Evolutionary conservation across 1,140 invertebrate genomes (phyloP).

Genomic region (Trachymyrmex cornetzi): DNA sequence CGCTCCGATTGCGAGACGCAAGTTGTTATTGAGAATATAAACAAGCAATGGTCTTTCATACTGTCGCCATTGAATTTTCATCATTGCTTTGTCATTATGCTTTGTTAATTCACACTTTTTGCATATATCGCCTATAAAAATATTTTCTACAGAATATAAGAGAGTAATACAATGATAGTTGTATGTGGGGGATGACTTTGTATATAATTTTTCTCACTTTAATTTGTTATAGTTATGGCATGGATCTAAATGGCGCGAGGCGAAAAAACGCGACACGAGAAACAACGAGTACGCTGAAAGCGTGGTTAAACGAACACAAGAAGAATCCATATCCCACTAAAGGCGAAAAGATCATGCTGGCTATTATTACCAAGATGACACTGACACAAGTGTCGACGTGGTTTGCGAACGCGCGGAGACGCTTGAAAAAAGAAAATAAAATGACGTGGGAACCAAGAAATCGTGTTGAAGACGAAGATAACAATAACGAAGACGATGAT

Average conservation of each 20-base stretch:
- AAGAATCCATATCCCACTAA: constrained; percentile 99
- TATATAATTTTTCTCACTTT: constrained; percentile 45
- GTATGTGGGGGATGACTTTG: not conserved
- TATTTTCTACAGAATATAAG: not conserved
- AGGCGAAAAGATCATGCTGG: constrained; percentile 99
- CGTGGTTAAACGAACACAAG: constrained; percentile 99
- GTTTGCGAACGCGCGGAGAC: constrained; percentile 98
- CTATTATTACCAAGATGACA: constrained; percentile 99
- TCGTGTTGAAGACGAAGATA: constrained; percentile 95
- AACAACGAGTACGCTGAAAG: constrained; percentile 98
- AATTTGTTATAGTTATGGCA: constrained; percentile 92
- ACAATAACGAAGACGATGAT: constrained; percentile 94
- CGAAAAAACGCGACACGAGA: constrained; percentile 99
- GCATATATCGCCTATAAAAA: not conserved
- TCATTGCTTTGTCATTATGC: not conserved
- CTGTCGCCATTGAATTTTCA: not conserved
- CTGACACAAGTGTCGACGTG: constrained; percentile 99
- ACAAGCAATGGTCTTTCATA: constrained; percentile 33
- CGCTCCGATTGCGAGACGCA: not conserved
- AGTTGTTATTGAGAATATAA: not conserved
- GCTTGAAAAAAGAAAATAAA: constrained; percentile 99
- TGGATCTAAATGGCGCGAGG: constrained; percentile 95
- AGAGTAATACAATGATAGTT: not conserved
- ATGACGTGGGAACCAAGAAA: constrained; percentile 99
- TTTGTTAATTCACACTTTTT: not conserved